Evolutionary conservation across 2,113 vertebrate genomes (phyloP).

Genomic region (Promerops cafer): DNA sequence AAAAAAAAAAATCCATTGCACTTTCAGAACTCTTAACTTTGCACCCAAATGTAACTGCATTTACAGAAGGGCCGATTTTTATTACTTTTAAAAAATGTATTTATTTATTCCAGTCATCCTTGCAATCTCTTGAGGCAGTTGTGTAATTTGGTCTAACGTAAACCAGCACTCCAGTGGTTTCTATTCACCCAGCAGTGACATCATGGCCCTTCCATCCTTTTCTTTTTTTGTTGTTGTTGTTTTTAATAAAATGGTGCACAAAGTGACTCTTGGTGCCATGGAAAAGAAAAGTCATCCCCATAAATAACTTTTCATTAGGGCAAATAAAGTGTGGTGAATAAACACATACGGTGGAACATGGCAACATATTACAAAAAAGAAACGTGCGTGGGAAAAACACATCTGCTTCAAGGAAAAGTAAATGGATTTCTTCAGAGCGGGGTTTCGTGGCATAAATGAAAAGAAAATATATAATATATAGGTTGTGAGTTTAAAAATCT

Average conservation of each 20-base stretch:
- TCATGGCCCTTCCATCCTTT: slow-evolving; percentile 81
- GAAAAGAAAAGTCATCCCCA: slow-evolving; percentile 51
- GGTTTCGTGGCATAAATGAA: neutral
- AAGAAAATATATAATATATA: neutral
- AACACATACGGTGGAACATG: slow-evolving; percentile 2
- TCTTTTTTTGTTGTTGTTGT: neutral
- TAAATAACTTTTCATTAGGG: slow-evolving; percentile 53
- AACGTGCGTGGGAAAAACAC: neutral
- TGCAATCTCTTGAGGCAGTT: slow-evolving; percentile 22
- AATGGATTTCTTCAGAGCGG: neutral
- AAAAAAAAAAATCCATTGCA: neutral
- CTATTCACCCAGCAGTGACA: slow-evolving; percentile 79
- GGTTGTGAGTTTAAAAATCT: neutral
- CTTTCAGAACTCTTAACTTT: neutral
- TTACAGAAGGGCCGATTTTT: neutral
- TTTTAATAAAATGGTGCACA: slow-evolving; percentile 53
- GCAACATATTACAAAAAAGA: neutral
- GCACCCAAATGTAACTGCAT: neutral
- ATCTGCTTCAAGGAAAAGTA: neutral
- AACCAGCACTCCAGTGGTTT: slow-evolving; percentile 79
- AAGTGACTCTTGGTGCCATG: slow-evolving; percentile 9
- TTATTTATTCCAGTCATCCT: slow-evolving; percentile 2
- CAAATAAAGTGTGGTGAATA: slow-evolving; percentile 45
- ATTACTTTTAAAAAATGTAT: neutral
- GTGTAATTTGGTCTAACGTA: slow-evolving; percentile 71